A percentile compares a stretch with the other conserved stretches of the same genome.
phyloP scores from a whole-genome alignment of 2,888 invertebrate species.

The Drosophila nigricruria region DNA sequence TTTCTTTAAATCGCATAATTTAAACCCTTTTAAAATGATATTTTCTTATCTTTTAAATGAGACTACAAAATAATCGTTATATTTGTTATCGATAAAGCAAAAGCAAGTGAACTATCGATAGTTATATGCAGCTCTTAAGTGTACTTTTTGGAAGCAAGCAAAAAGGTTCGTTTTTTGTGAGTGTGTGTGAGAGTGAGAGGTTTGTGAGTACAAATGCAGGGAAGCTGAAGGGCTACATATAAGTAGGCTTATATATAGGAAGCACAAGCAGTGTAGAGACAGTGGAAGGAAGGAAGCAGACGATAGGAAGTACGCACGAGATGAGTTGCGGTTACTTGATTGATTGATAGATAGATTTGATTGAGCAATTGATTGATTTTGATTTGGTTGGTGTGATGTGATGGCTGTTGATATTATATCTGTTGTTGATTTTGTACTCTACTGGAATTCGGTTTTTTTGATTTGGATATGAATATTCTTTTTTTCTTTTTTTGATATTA shows the following conservation, averaged over 20 bases:
- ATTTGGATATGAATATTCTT: conserved; percentile 32
- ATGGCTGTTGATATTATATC: conserved; percentile 68
- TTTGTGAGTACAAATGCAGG: conserved; percentile 55
- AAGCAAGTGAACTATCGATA: conserved; percentile 23
- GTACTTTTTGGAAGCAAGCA: conserved; percentile 38
- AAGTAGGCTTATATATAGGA: conserved; percentile 48
- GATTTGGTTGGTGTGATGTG: conserved; percentile 73
- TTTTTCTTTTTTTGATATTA: conserved; percentile 13
- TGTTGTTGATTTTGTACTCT: conserved; percentile 67
- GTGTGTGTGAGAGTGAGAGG: conserved; percentile 45
- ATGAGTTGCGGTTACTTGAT: conserved; percentile 58
- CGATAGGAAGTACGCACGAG: conserved; percentile 54
- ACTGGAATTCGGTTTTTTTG: conserved; percentile 43
- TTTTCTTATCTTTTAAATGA: neutral
- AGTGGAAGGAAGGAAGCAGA: conserved; percentile 56
- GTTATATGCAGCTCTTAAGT: conserved; percentile 46
- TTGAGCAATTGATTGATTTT: conserved; percentile 48
- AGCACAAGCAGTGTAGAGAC: conserved; percentile 61
- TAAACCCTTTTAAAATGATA: conserved; percentile 8
- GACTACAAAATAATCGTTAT: neutral
- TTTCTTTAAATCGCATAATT: neutral
- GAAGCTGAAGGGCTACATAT: conserved; percentile 53
- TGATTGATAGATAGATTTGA: conserved; percentile 36
- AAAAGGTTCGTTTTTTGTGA: conserved; percentile 42
- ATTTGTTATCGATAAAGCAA: neutral